Evolutionary conservation across 1,140 invertebrate species (phyloP), one percentile per base, ranked within the genome.

Genomic region (Bombyx mandarina): DNA sequence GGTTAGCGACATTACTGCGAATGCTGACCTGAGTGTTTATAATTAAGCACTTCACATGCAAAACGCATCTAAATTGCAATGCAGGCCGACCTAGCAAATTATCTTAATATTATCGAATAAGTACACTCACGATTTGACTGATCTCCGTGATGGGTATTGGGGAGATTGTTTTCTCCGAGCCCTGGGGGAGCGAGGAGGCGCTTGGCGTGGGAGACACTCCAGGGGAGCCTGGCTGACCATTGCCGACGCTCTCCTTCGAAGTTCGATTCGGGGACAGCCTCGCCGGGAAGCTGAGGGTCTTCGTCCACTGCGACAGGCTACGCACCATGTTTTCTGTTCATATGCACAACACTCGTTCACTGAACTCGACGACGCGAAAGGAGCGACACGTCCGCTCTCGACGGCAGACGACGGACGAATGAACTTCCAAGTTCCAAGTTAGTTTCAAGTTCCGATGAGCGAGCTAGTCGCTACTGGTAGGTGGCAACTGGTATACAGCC

Each of bases 251-350:
- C 80, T 94, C 92, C 88, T 94, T 93, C 26, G 91, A 91, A 46
- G 91, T 91, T 67, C 93, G 91, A 76, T 94, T 93, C 1, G 94
- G 93, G 54, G 93, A 94, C 67, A 95, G 89, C 77, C 94, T 90
- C 68, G 94, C 92, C 60, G 94, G 94, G 79, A 95, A 95, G 89
- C 94, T 95, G 74, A 95, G 88, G 64, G 94, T 95, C 89, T 95
- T 95, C 71, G 94, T 95, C 94, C 94, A 95, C 90, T 95, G 93
- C 52, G 93, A 92, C 71, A 95, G 82, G 88, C 93, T 94, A 69
- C 94, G 93, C 76, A 95, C 94, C 94, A 95, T 95, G 75, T 84
- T 89, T 74, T 69, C 64, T 66, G 79, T 81, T 67, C 78, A 84
- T 79, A 72, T 66, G 70, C 79, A 82, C 79, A 71, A 69, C 67